Evolutionary conservation across 2,888 invertebrate species (phyloP).

Genomic region (Stenichneumon culpator): DNA sequence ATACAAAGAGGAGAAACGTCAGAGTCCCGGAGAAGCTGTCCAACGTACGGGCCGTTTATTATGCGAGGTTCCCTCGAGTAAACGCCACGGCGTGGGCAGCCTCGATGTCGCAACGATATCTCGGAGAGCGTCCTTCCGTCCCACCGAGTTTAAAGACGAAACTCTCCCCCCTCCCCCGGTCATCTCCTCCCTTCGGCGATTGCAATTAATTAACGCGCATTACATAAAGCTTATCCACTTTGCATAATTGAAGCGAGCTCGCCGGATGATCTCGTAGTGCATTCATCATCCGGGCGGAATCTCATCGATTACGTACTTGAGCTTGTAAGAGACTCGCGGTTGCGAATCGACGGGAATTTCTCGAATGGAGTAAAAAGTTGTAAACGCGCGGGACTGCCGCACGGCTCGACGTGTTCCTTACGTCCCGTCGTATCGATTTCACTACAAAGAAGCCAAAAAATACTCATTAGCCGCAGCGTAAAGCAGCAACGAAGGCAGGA

Average conservation of each 20-base stretch:
- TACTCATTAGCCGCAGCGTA: background rate
- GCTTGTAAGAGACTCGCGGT: background rate
- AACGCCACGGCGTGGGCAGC: slow-evolving; percentile 46
- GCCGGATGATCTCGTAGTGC: slow-evolving; percentile 69
- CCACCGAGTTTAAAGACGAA: slow-evolving; percentile 73
- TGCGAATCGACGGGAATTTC: background rate
- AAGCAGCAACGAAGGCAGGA: background rate
- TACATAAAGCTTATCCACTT: slow-evolving; percentile 78
- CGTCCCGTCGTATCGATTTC: no score
- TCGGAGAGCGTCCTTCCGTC: slow-evolving; percentile 74
- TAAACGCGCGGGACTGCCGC: slow-evolving; percentile 28
- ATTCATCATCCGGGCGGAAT: slow-evolving; percentile 76
- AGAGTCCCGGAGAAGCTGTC: slow-evolving; percentile 10
- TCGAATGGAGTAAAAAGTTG: background rate
- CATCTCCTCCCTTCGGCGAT: slow-evolving; percentile 67
- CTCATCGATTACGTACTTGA: slow-evolving; percentile 64
- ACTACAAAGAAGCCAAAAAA: background rate
- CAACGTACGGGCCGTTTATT: slow-evolving; percentile 9
- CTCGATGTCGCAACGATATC: slow-evolving; percentile 56
- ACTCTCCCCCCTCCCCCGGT: slow-evolving; percentile 49
- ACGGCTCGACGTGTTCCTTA: background rate
- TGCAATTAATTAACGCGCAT: slow-evolving; percentile 80
- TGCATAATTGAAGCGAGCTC: slow-evolving; percentile 80
- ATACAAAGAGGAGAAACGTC: slow-evolving; percentile 36
- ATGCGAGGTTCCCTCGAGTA: slow-evolving; percentile 12